These are phyloP conservation scores for Scaeva pyrastri DNA, from an alignment of 2,888 invertebrate genomes.

Conservation along the genomic window DNA sequence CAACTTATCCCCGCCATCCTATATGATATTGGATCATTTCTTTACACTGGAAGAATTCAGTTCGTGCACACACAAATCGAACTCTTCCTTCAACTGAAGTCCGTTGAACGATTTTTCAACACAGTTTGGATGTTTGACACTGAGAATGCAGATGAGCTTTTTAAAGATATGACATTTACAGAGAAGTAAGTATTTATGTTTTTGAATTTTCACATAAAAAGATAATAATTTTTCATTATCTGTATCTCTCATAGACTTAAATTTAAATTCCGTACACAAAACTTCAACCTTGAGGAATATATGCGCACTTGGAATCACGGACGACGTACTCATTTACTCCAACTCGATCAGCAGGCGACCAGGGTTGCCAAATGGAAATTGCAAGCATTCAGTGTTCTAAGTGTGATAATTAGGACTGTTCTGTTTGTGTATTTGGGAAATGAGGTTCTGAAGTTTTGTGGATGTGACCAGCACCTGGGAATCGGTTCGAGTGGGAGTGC, in stretches of 20 bases:
- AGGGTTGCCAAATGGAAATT: conserved; percentile 58
- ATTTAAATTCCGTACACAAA: conserved; percentile 65
- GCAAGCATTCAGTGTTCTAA: conserved; percentile 57
- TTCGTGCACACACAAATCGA: conserved; percentile 56
- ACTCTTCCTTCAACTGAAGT: conserved; percentile 41
- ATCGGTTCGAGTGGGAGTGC: conserved; percentile 31
- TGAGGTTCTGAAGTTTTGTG: conserved; percentile 29
- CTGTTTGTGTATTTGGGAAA: conserved; percentile 37
- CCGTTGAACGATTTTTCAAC: conserved; percentile 53
- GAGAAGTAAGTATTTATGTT: conserved; percentile 58
- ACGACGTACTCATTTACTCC: conserved; percentile 51
- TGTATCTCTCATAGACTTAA: conserved; percentile 36
- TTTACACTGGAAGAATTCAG: conserved; percentile 51
- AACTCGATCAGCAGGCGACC: conserved; percentile 53
- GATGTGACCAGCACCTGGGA: conserved; percentile 22
- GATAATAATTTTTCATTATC: not conserved
- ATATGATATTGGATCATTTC: conserved; percentile 42
- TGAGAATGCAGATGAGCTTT: conserved; percentile 62
- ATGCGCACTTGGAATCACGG: conserved; percentile 70
- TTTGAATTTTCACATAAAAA: not conserved
- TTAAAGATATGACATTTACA: conserved; percentile 53
- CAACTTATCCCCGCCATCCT: conserved; percentile 61
- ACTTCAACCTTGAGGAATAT: conserved; percentile 66
- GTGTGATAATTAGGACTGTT: conserved; percentile 63
- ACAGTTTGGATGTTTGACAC: conserved; percentile 70